Evolutionary conservation across 30 jellyfish, hydroid and myxozoan species (phyloP), one percentile per base, ranked within the genome.

Genomic region (Calvadosia cruxmelitensis): DNA sequence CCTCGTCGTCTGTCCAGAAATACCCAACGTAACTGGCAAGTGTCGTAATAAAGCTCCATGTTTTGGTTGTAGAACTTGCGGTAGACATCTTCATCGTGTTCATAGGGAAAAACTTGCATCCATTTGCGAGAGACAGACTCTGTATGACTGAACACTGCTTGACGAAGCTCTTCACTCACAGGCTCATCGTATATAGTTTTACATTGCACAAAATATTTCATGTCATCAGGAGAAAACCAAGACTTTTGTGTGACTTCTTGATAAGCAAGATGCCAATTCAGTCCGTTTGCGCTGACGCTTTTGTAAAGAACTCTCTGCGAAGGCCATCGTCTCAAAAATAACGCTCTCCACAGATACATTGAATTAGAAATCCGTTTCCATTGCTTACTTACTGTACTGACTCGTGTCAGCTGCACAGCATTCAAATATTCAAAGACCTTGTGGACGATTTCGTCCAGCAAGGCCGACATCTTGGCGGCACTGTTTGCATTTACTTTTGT

Each of bases 161-260:
- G 72, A 36, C 95, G 66, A 15, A 82, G 66, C 33, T 51, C 85
- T 13, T 72, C 75, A 2, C 81, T 42, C 15, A 83, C 71, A 20
- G 61, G 93, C 63, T 91, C 99, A 68, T 91, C 93, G 23, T 89
- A 84, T 10, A 82, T 69, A 1, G 99, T 73, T 49, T 77, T 82
- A 73, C 99, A 91, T 36, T 83, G 68, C n/a, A 91, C 87, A 66
- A 91, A 91, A 66, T 91, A 91, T 70, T 78, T 91, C 99, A 91
- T 91, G 31, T 91, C 91, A 69, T 91, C 99, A 1, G 95, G 93
- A 15, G 99, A 81, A 53, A 77, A 91, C 92, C 94, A 82, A 33
- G 92, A 77, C 50, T 81, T 74, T 57, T 70, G 87, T 30, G 27
- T 51, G 35, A 89, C 51, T 31, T 81, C 98, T 65, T 81, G 83